A percentile compares a stretch with the other conserved stretches of the same genome.
These are phyloP conservation scores for Eupithecia insigniata DNA, from an alignment of 2,888 invertebrate species.

Conservation along the genomic window DNA sequence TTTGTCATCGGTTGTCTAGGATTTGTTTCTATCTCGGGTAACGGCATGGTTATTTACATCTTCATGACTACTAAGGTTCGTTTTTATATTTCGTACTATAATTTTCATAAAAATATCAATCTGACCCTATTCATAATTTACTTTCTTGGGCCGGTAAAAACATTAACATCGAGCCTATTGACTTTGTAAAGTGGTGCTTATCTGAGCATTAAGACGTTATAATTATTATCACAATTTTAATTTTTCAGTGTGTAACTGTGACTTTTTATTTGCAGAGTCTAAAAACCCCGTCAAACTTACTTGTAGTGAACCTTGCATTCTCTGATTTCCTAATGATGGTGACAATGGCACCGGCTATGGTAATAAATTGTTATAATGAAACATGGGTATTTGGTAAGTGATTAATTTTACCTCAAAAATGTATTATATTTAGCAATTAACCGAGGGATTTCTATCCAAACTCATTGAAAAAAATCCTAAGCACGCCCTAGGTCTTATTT, in stretches of 20 bases:
- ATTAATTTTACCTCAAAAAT: background rate
- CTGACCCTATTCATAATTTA: background rate
- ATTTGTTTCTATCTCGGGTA: conserved; percentile 87
- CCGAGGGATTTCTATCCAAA: background rate
- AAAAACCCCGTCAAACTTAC: conserved; percentile 94
- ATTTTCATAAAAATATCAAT: background rate
- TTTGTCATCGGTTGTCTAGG: conserved; percentile 91
- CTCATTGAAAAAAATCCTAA: background rate
- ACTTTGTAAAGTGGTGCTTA: background rate
- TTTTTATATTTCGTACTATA: background rate
- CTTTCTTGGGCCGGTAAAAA: background rate
- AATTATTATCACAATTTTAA: too few species aligned
- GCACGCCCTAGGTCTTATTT: background rate
- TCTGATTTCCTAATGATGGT: conserved; percentile 96
- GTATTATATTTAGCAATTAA: background rate
- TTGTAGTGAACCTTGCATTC: conserved; percentile 95
- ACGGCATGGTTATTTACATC: conserved; percentile 90
- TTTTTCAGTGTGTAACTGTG: background rate
- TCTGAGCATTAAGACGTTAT: too few species aligned
- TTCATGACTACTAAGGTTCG: conserved; percentile 88
- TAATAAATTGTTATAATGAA: conserved; percentile 92
- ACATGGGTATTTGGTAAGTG: conserved; percentile 87
- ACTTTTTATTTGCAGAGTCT: conserved; percentile 77
- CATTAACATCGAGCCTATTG: background rate
- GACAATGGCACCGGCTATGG: conserved; percentile 91